Percentiles rank a stretch among this genome's conserved stretches.
Conservation (phyloP, 2,888 invertebrate genomes). For the Mythimna albipuncta region DNA sequence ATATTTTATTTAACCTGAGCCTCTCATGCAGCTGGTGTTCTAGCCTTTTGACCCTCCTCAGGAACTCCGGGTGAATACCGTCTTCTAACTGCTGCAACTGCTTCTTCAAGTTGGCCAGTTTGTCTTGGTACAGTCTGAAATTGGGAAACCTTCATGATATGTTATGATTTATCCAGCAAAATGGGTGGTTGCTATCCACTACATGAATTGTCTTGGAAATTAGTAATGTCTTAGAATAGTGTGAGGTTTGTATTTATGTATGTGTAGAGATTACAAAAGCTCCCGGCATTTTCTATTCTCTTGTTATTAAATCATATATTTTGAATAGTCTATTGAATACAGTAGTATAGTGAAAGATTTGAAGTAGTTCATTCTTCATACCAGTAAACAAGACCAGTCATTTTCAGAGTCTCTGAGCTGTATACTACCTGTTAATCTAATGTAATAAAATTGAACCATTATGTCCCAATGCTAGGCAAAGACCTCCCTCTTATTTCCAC, state of each 20-base stretch:
- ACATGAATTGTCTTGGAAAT: neutral
- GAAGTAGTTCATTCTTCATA: too few relatives aligned
- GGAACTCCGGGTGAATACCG: constrained; percentile 96
- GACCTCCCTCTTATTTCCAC: too few relatives aligned
- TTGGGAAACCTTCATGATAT: constrained; percentile 11
- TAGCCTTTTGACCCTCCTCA: constrained; percentile 94
- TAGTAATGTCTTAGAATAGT: neutral
- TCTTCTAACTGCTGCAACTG: constrained; percentile 97
- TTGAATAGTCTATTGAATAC: too few relatives aligned
- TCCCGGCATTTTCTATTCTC: neutral
- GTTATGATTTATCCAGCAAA: constrained; percentile 9
- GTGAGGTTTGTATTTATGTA: neutral
- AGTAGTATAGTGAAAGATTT: too few relatives aligned
- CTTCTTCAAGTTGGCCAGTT: constrained; percentile 96
- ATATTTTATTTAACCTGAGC: constrained; percentile 94
- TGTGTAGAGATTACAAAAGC: neutral
- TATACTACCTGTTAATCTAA: too few relatives aligned
- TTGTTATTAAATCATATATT: neutral
- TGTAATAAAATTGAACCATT: too few relatives aligned
- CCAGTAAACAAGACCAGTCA: too few relatives aligned
- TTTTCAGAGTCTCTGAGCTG: too few relatives aligned
- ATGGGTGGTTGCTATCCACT: neutral
- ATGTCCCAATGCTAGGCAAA: too few relatives aligned
- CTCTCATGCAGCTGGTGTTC: constrained; percentile 96
- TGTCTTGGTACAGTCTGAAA: constrained; percentile 96